phyloP scores from a whole-genome alignment of 2,888 invertebrate species.

The Aspidiotus destructor region DNA sequence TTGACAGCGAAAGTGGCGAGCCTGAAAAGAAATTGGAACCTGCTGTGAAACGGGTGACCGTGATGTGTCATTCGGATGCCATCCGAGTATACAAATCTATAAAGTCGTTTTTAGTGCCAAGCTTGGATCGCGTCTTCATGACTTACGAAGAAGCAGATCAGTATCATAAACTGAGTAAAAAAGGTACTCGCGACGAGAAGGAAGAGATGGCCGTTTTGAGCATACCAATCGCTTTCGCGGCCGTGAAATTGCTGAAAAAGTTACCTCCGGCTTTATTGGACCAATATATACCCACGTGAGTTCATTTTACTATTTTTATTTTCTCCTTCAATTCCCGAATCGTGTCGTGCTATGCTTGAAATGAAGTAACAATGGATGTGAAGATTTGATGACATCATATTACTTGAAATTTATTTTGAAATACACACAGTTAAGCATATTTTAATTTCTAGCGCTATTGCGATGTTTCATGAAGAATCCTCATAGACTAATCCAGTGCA shows the following conservation, averaged over 20 bases:
- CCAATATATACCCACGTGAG: constrained; percentile 69
- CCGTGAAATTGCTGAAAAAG: constrained; percentile 81
- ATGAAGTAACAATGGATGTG: too few relatives aligned
- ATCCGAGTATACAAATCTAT: constrained; percentile 64
- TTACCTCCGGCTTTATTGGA: constrained; percentile 67
- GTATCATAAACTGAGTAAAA: constrained; percentile 68
- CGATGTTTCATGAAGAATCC: too few relatives aligned
- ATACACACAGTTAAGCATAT: too few relatives aligned
- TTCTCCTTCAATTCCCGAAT: too few relatives aligned
- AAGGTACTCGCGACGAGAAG: constrained; percentile 56
- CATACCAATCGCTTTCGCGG: constrained; percentile 84
- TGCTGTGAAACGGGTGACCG: constrained; percentile 45
- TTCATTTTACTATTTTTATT: background rate
- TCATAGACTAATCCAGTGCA: too few relatives aligned
- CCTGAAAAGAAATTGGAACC: constrained; percentile 39
- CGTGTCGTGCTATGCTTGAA: too few relatives aligned
- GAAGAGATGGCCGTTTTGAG: constrained; percentile 83
- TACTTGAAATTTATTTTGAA: too few relatives aligned
- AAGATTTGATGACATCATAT: too few relatives aligned
- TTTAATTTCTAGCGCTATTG: too few relatives aligned
- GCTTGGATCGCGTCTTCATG: constrained; percentile 62
- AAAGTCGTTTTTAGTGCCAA: constrained; percentile 63
- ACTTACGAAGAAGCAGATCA: constrained; percentile 41
- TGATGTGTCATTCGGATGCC: constrained; percentile 61
- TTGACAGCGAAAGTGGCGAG: constrained; percentile 38